Percentiles rank a stretch among this genome's conserved stretches.
Evolutionary conservation across 2,797 vertebrate genomes (phyloP).

Genomic region (Ataeniobius toweri): DNA sequence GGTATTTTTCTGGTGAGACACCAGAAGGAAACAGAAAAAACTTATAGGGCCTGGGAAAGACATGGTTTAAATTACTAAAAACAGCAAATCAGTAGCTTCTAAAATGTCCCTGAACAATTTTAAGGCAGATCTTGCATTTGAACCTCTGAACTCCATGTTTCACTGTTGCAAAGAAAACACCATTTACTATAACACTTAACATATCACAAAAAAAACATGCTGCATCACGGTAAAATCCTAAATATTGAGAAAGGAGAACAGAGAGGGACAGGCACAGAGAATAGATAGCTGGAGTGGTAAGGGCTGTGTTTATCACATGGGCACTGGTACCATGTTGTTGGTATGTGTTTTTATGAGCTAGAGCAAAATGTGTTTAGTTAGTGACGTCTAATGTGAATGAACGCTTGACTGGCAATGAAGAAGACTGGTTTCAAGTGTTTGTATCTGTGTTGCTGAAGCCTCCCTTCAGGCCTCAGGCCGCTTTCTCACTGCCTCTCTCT

Average conservation of each 20-base stretch:
- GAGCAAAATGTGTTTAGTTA: slow-evolving; percentile 47
- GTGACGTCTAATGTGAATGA: slow-evolving; percentile 57
- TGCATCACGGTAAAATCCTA: slow-evolving; percentile 31
- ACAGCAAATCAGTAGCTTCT: not conserved
- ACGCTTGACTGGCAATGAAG: slow-evolving; percentile 56
- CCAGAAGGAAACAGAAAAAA: not conserved
- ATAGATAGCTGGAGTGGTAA: slow-evolving; percentile 55
- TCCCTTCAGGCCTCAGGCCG: slow-evolving; percentile 32
- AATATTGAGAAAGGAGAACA: slow-evolving; percentile 26
- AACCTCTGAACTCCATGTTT: slow-evolving; percentile 31
- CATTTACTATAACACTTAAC: slow-evolving; percentile 13
- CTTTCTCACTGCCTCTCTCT: slow-evolving; percentile 21
- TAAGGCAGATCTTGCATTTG: not conserved
- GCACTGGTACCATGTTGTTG: slow-evolving; percentile 59
- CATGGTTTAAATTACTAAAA: slow-evolving; percentile 11
- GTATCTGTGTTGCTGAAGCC: slow-evolving; percentile 25
- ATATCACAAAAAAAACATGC: slow-evolving; percentile 25
- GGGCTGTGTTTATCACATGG: slow-evolving; percentile 70
- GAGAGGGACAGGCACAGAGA: slow-evolving; percentile 40
- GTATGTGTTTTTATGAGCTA: slow-evolving; percentile 34
- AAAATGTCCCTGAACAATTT: slow-evolving; percentile 11
- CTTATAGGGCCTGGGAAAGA: not conserved
- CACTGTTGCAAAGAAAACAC: slow-evolving; percentile 5
- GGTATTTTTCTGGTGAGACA: no score
- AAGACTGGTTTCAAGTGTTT: slow-evolving; percentile 35